phyloP scores from a whole-genome alignment of 2,888 invertebrate genomes.

The Aleiodes testaceus region DNA sequence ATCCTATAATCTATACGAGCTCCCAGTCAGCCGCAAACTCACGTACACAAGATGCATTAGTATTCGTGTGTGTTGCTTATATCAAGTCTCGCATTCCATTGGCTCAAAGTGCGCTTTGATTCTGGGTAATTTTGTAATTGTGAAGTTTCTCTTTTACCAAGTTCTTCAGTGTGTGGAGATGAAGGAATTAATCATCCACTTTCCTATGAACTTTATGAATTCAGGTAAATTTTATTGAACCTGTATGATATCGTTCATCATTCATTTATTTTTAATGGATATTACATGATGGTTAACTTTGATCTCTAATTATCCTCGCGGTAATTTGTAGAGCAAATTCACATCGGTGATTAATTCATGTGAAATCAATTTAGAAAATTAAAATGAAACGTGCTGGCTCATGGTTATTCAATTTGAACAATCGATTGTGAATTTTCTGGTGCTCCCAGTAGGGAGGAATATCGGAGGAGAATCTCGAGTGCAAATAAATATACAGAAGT shows the following conservation, averaged over 20 bases:
- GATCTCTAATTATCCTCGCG: neutral
- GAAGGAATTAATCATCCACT: slow-evolving; percentile 4
- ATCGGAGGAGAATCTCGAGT: too few relatives aligned
- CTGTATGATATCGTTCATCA: neutral
- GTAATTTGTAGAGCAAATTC: too few relatives aligned
- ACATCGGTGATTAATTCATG: too few relatives aligned
- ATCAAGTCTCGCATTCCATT: slow-evolving; percentile 15
- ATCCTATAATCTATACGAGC: too few relatives aligned
- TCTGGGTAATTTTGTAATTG: slow-evolving; percentile 8
- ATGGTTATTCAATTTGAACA: too few relatives aligned
- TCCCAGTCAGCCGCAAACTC: too few relatives aligned
- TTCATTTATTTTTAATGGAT: too few relatives aligned
- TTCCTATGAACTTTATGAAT: neutral
- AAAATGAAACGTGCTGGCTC: too few relatives aligned
- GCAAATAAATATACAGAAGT: neutral
- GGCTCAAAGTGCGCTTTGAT: slow-evolving; percentile 3
- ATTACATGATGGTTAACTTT: neutral
- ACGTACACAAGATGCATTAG: too few relatives aligned
- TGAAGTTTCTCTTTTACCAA: neutral
- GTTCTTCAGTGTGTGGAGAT: neutral
- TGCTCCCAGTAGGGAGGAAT: too few relatives aligned
- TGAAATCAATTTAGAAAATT: too few relatives aligned
- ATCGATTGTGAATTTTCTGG: too few relatives aligned
- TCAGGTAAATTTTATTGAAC: neutral
- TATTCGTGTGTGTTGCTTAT: neutral